Evolutionary conservation across 1,140 invertebrate species (phyloP), one percentile per base, ranked within the genome.

Genomic region (Aphis craccivora): DNA sequence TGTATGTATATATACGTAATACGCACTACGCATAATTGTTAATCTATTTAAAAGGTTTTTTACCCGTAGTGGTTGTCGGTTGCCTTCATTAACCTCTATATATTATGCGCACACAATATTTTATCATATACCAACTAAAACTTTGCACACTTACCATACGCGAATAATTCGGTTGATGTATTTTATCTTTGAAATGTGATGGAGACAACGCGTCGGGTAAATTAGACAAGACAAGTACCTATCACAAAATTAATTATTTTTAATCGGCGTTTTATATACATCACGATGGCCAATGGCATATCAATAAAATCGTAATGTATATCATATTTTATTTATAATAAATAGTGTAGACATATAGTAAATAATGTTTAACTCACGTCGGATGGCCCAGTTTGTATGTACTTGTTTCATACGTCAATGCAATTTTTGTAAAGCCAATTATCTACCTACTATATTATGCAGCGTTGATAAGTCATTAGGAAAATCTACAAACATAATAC

Each of bases 21-120:
- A 76, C 14, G 14, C 60, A 76, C 60, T 76, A 76, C n/a, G 60
- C n/a, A 76, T 76, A 76, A 76, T 76, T 76, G 60, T 76, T 76
- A 76, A 76, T 76, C 30, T 76, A n/a, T 76, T 76, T 76, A 76
- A 76, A 76, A 76, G 60, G 60, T 76, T 76, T 76, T n/a, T 76
- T 76, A 76, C 60, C 60, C 30, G 30, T 14, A 14, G n/a, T 5
- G 14, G 60, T 14, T n/a, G 60, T 14, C 30, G 55, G 55, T 67
- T n/a, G 4, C 60, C 60, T n/a, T 76, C 60, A 76, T 76, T 76
- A n/a, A 14, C 30, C 60, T 76, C 14, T n/a, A n/a, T 30, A 76
- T 76, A 76, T 18, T 76, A 76, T 76, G 30, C 30, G 60, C 30
- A 25, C 14, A 51, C 14, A 51, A 51, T 51, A 20, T 51, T 51